Evolutionary conservation across 2,113 vertebrate genomes (phyloP).

Genomic region (Laterallus jamaicensis): DNA sequence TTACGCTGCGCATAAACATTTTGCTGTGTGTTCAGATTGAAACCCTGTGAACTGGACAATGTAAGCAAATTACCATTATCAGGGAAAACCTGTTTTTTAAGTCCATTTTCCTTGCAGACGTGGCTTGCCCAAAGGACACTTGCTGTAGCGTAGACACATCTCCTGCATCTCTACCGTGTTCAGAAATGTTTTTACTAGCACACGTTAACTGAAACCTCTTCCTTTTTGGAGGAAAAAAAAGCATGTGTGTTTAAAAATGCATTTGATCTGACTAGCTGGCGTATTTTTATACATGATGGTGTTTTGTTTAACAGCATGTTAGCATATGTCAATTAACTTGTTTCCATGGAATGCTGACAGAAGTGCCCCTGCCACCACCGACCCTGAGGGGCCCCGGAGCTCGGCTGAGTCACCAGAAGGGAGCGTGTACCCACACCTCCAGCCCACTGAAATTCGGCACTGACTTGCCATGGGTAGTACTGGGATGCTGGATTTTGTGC

Average conservation of each 20-base stretch:
- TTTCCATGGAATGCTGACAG: constrained; percentile 39
- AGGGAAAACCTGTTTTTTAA: constrained; percentile 38
- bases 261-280: constrained; percentile 42
- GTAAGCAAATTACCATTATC: constrained; percentile 49
- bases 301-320: constrained; percentile 55
- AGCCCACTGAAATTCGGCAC: neutral
- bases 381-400: neutral
- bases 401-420: neutral
- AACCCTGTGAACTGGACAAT: constrained; percentile 52
- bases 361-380: neutral
- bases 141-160: neutral
- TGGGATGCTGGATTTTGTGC: neutral
- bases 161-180: neutral
- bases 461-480: rapidly evolving
- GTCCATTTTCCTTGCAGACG: neutral
- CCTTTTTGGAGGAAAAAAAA: neutral
- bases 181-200: constrained; percentile 8
- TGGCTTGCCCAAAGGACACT: neutral
- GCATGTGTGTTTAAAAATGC: neutral
- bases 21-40: neutral
- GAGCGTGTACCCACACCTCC: neutral
- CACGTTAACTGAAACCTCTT: constrained; percentile 20
- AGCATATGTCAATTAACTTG: constrained; percentile 47
- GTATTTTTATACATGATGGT: constrained; percentile 42
- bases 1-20: constrained; percentile 13